Base-by-base conservation (phyloP, 2,113 vertebrate genomes). In the Taurulus bubalis region DNA sequence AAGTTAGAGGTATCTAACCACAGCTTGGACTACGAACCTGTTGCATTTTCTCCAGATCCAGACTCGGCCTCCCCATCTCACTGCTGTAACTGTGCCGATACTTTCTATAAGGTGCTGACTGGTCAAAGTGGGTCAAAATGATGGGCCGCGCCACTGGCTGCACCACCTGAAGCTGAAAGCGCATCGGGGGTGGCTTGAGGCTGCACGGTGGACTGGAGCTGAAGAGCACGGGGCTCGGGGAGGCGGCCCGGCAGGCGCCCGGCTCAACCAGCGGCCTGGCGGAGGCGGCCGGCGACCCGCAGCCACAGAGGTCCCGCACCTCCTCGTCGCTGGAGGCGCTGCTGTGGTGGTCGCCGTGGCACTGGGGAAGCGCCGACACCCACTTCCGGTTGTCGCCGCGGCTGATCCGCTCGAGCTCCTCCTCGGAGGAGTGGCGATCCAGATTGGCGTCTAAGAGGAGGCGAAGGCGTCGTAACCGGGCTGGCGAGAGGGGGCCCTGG, bases 11-110 rank as follows among this genome's bases (percentile, higher is more conserved):
- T 38, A 38, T 65, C 3, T 20, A 30, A 45, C 3, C 47, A 8
- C 15, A 55, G 4, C 28, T 62, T 45, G 16, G 16, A 38, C 15
- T 24, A 85, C 95, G 83, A 93, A 98, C 97, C 96, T 98, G 97
- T 92, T 97, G 97, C 97, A 98, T 98, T 92, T 98, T 98, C 93
- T 98, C 97, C 83, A 98, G 88, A 83, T 98, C 97, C 65, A 98
- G 94, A 92, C 97, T 98, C 66, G 97, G 97, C 87, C 97, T 94
- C 74, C 95, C 93, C 24, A 88, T 89, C 81, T 97, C 96, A 32
- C 95, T 95, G 3, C 93, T 83, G 0, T 94, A 96, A 65, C 89
- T 85, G 72, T 96, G 96, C 1, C 96, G 94, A 84, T 97, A 95
- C 86, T 94, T 95, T 84, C 96, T 96, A 81, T 96, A 97, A 8